Percentiles rank a stretch among this genome's conserved stretches.
These are phyloP conservation scores for Cherax destructor DNA, from an alignment of 1,140 invertebrate species.

Conservation along the genomic window DNA sequence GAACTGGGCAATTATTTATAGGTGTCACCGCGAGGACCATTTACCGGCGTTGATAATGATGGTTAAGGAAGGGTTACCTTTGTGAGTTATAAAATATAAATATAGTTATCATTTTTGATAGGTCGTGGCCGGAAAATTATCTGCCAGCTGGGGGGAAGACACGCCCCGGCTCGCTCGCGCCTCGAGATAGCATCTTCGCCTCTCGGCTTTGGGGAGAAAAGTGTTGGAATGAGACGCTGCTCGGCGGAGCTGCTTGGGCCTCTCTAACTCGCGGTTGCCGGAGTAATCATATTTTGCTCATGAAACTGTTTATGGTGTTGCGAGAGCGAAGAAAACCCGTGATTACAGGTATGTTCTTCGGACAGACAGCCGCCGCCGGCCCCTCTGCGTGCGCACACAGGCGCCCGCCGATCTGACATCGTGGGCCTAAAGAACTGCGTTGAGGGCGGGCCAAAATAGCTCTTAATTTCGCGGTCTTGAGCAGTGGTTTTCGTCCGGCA, in stretches of 20 bases:
- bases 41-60: conserved; percentile 69
- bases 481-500: conserved; percentile 38
- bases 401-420: conserved; percentile 40
- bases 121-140: conserved; percentile 70
- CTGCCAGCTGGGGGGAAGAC: conserved; percentile 45
- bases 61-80: conserved; percentile 68
- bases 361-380: conserved; percentile 68
- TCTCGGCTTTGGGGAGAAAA: conserved; percentile 47
- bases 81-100: conserved; percentile 71
- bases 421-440: conserved; percentile 46
- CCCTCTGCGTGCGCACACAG: conserved; percentile 66
- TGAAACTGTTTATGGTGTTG: conserved; percentile 72
- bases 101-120: conserved; percentile 72
- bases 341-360: conserved; percentile 68
- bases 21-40: conserved; percentile 67
- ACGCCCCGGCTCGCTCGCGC: conserved; percentile 30
- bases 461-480: conserved; percentile 52
- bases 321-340: conserved; percentile 70
- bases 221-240: conserved; percentile 33
- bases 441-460: conserved; percentile 35
- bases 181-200: conserved; percentile 54
- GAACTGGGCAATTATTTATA: conserved; percentile 61
- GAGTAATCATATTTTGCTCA: conserved; percentile 72
- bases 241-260: conserved; percentile 47
- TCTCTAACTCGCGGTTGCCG: conserved; percentile 37